Percentiles rank a stretch among this genome's conserved stretches.
These are phyloP conservation scores for Psittacula derbiana DNA, from an alignment of 2,797 vertebrate genomes.

Conservation along the genomic window DNA sequence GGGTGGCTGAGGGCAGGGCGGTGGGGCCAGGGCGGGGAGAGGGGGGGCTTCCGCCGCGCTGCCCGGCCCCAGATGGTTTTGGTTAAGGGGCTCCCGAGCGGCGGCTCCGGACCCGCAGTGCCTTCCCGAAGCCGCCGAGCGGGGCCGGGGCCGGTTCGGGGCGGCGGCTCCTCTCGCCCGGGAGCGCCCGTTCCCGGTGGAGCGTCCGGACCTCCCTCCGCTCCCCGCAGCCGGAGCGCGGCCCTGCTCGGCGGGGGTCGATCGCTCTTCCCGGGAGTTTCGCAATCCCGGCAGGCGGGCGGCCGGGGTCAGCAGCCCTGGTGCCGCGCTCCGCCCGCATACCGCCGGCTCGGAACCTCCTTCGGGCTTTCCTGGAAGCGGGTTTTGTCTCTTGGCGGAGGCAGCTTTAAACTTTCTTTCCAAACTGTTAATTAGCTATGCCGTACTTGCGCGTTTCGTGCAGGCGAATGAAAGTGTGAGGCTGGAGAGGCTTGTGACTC, in stretches of 20 bases:
- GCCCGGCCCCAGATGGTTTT: conserved; percentile 38
- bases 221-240: background rate
- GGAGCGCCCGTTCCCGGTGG: background rate
- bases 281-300: background rate
- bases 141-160: background rate
- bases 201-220: background rate
- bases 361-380: background rate
- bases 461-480: background rate
- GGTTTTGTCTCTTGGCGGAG: background rate
- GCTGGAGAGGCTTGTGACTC: conserved; percentile 14
- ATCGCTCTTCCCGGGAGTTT: background rate
- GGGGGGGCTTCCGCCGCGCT: background rate
- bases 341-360: background rate
- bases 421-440: background rate
- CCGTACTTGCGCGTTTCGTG: background rate
- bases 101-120: background rate
- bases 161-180: background rate
- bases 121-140: background rate
- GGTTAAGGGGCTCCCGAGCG: conserved; percentile 5
- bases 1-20: background rate
- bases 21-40: background rate
- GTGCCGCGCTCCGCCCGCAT: background rate
- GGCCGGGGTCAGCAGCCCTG: background rate
- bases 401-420: conserved; percentile 48
- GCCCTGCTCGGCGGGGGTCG: background rate